Evolutionary conservation across 2,888 invertebrate species (phyloP).

Genomic region (Anoplius nigerrimus): DNA sequence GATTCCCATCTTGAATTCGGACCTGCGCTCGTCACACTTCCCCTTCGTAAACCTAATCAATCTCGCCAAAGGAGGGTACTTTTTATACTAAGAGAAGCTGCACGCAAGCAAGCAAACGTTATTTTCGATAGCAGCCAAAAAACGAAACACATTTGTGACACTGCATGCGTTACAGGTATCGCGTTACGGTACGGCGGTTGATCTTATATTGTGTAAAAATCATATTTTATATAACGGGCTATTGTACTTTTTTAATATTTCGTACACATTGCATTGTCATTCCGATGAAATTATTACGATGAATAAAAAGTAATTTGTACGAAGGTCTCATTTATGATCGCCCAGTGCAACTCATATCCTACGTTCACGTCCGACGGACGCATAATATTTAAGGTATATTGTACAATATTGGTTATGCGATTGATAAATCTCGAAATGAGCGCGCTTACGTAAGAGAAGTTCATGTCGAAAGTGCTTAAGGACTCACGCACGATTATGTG

Average conservation of each 20-base stretch:
- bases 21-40: slow-evolving; percentile 25
- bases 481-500: background rate
- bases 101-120: slow-evolving; percentile 50
- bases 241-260: slow-evolving; percentile 74
- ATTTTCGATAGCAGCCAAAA: slow-evolving; percentile 58
- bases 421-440: background rate
- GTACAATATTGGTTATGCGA: too few relatives aligned
- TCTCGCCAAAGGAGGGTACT: slow-evolving; percentile 53
- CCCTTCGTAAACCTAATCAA: background rate
- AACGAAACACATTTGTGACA: slow-evolving; percentile 48
- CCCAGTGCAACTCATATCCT: background rate
- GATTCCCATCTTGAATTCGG: slow-evolving; percentile 10
- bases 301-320: slow-evolving; percentile 70
- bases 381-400: too few relatives aligned
- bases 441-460: background rate
- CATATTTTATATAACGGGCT: slow-evolving; percentile 75
- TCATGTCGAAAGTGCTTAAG: too few relatives aligned
- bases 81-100: slow-evolving; percentile 51
- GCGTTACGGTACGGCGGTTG: slow-evolving; percentile 58
- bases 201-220: slow-evolving; percentile 70
- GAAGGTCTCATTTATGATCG: slow-evolving; percentile 28
- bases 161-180: slow-evolving; percentile 59
- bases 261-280: slow-evolving; percentile 71
- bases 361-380: too few relatives aligned
- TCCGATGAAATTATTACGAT: slow-evolving; percentile 67